A percentile compares a stretch with the other conserved stretches of the same genome.
Conservation (phyloP, 2,113 vertebrate species). For the Amblyornis subalaris region DNA sequence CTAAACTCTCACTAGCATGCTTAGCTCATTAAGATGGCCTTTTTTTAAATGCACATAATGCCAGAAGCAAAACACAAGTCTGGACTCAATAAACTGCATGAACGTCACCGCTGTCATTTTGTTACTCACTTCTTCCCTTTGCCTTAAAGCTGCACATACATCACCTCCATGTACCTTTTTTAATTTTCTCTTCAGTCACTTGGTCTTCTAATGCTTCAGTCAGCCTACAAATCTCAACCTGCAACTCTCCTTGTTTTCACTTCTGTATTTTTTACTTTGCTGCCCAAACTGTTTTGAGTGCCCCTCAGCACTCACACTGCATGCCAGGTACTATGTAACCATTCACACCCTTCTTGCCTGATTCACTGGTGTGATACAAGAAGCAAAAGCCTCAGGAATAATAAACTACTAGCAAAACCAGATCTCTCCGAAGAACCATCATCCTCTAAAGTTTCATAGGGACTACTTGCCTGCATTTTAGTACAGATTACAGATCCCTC, state of each 20-base stretch:
- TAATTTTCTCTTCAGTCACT: not conserved
- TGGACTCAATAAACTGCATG: not conserved
- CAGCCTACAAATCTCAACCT: not conserved
- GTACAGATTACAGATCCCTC: not conserved
- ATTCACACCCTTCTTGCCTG: not conserved
- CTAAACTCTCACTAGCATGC: not conserved
- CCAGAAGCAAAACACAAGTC: slow-evolving; percentile 28
- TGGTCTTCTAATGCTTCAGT: not conserved
- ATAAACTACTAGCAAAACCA: not conserved
- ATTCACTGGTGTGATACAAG: not conserved
- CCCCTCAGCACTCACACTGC: not conserved
- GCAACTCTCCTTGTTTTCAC: not conserved
- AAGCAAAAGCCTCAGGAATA: not conserved
- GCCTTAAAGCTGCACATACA: not conserved
- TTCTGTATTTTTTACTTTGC: not conserved
- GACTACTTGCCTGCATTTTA: not conserved
- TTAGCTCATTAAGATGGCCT: not conserved
- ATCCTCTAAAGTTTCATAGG: not conserved
- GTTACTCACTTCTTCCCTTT: not conserved
- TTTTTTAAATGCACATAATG: not conserved
- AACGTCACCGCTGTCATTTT: not conserved
- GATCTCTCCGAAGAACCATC: not conserved
- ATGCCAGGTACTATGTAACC: not conserved
- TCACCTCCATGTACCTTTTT: not conserved
- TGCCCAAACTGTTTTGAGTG: not conserved